Base-by-base conservation (phyloP, 2,113 vertebrate species). In the Physeter macrocephalus region DNA sequence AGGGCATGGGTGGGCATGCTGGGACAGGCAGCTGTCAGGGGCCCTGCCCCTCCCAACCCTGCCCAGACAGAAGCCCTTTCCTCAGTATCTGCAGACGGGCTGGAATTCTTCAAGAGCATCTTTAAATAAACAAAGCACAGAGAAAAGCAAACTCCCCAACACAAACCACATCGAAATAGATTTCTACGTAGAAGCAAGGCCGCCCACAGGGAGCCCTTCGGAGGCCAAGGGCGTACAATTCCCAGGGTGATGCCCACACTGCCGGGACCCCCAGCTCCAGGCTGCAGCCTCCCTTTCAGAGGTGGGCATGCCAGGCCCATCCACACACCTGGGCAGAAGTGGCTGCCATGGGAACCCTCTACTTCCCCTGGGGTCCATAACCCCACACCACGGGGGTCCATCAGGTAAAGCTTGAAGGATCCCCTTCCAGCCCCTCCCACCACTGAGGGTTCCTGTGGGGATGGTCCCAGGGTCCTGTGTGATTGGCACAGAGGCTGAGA, bases 121-220 rank as follows among this genome's bases (percentile, higher is more conserved):
- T 96, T 93, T 95, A 97, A 91, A 81, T 93, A 97, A 97, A 96
- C 95, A 97, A 93, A 97, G 93, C 86, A 18, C 2, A 88, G 90
- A 95, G 91, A 72, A 94, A 95, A 84, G 78, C 80, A 93, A 95
- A 46, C 21, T 29, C 27, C 86, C 25, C 17, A 82, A 74, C 52
- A 52, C 66, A 85, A 61, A 93, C 66, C 86, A 71, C 46, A 72
- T 78, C 84, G 64, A 81, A 92, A 85, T 49, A 82, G 89, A 86
- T 36, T 89, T 77, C 18, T 4, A 52, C 0, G 6, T 11, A 90
- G 74, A 93, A 4, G 3, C n/a, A 1, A 0, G 1, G 29, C 59
- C 10, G 15, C 77, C 34, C n/a, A 36, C 27, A 3, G 12, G 69
- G 27, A 46, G 41, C 8, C 6, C 29, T 8, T 15, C 17, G 77